Percentiles rank a stretch among this genome's conserved stretches.
Conservation (phyloP, 2,888 invertebrate genomes). For the Unio pictorum region DNA sequence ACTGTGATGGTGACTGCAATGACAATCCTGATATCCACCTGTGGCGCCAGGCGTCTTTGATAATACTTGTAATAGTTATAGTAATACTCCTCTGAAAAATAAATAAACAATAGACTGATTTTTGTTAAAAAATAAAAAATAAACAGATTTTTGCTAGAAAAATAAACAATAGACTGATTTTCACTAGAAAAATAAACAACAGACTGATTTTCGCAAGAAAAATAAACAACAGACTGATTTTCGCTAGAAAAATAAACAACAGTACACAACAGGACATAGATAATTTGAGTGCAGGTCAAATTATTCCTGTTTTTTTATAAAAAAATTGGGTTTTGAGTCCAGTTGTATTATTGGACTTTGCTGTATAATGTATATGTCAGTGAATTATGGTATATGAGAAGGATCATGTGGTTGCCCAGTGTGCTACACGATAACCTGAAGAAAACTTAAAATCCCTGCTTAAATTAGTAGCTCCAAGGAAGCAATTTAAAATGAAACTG, state of each 20-base stretch:
- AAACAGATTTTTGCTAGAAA: neutral
- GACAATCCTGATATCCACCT: slow-evolving; percentile 92
- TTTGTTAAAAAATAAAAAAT: neutral
- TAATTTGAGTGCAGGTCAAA: no score
- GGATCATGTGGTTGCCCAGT: no score
- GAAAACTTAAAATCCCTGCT: no score
- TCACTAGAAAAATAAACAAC: neutral
- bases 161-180: neutral
- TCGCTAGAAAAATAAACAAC: neutral
- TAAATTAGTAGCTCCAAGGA: no score
- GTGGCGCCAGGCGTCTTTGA: slow-evolving; percentile 87
- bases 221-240: neutral
- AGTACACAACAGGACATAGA: no score
- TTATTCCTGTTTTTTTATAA: no score
- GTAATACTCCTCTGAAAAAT: slow-evolving; percentile 81
- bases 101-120: slow-evolving; percentile 3
- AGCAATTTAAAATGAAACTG: no score
- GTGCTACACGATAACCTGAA: no score
- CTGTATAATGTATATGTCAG: no score
- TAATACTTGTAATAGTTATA: slow-evolving; percentile 94
- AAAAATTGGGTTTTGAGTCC: no score
- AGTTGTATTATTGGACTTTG: no score
- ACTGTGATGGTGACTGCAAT: slow-evolving; percentile 87
- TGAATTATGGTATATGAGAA: no score
- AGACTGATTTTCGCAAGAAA: neutral